Conservation (phyloP, 2,113 vertebrate species). For the Hydrolagus affinis region DNA sequence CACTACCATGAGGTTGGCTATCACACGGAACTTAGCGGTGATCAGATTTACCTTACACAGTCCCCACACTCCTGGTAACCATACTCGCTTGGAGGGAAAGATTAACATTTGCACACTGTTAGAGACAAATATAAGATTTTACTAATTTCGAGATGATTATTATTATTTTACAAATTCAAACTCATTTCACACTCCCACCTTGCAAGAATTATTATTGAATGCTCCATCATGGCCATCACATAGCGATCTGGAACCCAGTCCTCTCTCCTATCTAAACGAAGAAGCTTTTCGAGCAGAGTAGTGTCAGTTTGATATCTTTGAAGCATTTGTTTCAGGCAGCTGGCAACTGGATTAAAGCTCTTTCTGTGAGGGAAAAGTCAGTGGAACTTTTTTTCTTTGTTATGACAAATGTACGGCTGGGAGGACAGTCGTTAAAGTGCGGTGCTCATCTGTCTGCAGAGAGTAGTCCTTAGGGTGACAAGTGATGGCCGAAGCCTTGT, state of each 20-base stretch:
- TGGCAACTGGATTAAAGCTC: not conserved
- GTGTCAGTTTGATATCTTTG: not conserved
- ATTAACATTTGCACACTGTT: slow-evolving; percentile 41
- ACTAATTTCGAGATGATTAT: not conserved
- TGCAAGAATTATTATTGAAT: not conserved
- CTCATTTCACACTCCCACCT: not conserved
- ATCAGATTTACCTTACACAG: slow-evolving; percentile 45
- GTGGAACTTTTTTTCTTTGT: no score
- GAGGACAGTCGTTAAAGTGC: not conserved
- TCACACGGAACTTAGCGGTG: slow-evolving; percentile 42
- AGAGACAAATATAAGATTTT: not conserved
- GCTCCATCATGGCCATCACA: no score
- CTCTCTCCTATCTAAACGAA: no score
- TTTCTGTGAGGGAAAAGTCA: not conserved
- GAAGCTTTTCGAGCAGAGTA: not conserved
- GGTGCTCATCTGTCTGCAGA: not conserved
- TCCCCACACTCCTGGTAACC: slow-evolving; percentile 42
- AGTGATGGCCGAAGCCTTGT: no score
- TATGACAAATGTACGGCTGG: not conserved
- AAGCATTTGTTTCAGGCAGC: not conserved
- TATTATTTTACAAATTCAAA: not conserved
- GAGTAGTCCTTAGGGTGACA: no score
- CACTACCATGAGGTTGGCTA: slow-evolving; percentile 37
- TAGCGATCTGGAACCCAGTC: no score
- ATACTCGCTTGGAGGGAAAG: slow-evolving; percentile 39